These are phyloP conservation scores for Promerops cafer DNA, from an alignment of 2,113 vertebrate genomes.

Conservation along the genomic window DNA sequence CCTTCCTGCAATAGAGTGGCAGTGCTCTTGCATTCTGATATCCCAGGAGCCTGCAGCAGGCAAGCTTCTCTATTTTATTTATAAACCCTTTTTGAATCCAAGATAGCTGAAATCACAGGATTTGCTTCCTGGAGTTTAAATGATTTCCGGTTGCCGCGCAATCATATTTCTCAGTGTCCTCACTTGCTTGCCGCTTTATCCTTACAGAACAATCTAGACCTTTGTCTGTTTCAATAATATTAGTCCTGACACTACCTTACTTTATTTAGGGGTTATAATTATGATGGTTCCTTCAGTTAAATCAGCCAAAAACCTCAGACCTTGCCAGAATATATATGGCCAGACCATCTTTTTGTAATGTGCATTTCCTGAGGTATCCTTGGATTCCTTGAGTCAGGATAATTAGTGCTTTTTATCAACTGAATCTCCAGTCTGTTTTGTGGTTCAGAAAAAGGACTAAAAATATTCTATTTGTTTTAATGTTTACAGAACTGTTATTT, in stretches of 20 bases:
- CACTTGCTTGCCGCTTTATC: background rate
- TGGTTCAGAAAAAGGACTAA: background rate
- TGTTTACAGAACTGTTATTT: background rate
- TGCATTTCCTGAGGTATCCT: background rate
- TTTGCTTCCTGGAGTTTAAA: conserved; percentile 9
- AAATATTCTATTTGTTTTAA: conserved; percentile 20
- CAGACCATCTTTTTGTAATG: background rate
- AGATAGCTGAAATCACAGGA: background rate
- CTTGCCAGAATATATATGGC: background rate
- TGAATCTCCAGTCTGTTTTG: background rate
- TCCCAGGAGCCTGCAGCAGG: background rate
- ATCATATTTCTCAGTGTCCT: background rate
- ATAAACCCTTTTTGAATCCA: conserved; percentile 5
- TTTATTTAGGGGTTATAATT: background rate
- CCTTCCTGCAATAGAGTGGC: background rate
- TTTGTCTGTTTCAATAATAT: background rate
- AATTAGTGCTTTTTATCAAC: conserved; percentile 34
- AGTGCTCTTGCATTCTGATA: background rate
- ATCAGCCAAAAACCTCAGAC: background rate
- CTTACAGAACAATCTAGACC: background rate
- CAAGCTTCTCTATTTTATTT: conserved; percentile 4
- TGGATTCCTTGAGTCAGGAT: background rate
- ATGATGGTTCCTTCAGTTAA: background rate
- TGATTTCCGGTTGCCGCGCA: background rate
- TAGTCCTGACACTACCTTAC: background rate